Evolutionary conservation across 2,797 vertebrate species (phyloP).

Genomic region (Sparidentex hasta): DNA sequence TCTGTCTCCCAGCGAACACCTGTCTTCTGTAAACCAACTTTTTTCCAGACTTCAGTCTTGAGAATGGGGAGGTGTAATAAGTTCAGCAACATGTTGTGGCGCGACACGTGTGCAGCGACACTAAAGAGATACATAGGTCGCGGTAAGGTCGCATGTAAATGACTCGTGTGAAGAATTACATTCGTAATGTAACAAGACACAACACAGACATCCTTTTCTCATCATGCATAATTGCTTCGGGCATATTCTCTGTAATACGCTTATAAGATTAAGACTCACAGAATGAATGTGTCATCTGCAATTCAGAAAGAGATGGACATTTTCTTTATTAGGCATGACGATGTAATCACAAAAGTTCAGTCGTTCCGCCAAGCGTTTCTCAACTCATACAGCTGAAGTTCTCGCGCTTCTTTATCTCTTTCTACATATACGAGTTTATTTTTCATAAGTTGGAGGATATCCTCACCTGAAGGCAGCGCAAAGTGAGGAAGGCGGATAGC

Average conservation of each 20-base stretch:
- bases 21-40: constrained; percentile 64
- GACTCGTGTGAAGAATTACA: constrained; percentile 79
- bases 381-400: constrained; percentile 25
- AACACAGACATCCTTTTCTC: constrained; percentile 80
- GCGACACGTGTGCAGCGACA: constrained; percentile 60
- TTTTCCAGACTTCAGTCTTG: constrained; percentile 61
- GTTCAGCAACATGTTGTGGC: constrained; percentile 46
- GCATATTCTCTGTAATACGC: constrained; percentile 78
- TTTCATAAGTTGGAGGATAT: constrained; percentile 9
- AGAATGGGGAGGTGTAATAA: constrained; percentile 43
- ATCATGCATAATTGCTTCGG: constrained; percentile 79
- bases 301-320: constrained; percentile 69
- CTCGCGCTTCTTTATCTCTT: background rate
- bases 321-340: constrained; percentile 71
- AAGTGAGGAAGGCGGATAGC: constrained; percentile 22
- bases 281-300: constrained; percentile 80
- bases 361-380: constrained; percentile 30
- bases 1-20: constrained; percentile 44
- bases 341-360: constrained; percentile 57
- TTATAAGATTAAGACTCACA: constrained; percentile 76
- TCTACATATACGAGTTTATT: constrained; percentile 18
- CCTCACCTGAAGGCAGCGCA: constrained; percentile 4
- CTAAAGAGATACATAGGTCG: constrained; percentile 57
- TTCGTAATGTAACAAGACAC: constrained; percentile 79
- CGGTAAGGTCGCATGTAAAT: constrained; percentile 77